phyloP scores from a whole-genome alignment of 2,888 invertebrate genomes.

The Muschampia plurimacula region DNA sequence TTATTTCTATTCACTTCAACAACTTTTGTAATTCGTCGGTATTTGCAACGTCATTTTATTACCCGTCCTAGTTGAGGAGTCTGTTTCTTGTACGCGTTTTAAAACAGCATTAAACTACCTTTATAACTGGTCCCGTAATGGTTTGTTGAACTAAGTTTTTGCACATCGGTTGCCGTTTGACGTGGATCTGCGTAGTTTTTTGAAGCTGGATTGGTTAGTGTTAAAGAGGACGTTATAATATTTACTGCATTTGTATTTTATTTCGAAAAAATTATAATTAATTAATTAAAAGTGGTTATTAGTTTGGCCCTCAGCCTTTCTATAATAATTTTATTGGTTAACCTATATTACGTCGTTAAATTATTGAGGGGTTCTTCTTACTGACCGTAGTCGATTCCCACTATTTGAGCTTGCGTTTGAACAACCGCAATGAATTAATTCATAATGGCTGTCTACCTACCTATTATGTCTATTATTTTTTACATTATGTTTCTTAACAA shows the following conservation, averaged over 20 bases:
- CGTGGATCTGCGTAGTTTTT: conserved; percentile 54
- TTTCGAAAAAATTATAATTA: too few species aligned
- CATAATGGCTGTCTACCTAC: too few species aligned
- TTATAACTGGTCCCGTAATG: conserved; percentile 41
- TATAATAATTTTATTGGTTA: too few species aligned
- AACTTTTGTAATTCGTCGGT: conserved; percentile 9
- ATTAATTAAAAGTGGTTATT: too few species aligned
- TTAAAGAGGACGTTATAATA: conserved; percentile 21
- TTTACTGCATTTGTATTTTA: not conserved
- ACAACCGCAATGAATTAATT: too few species aligned
- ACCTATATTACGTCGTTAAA: too few species aligned
- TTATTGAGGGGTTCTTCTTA: too few species aligned
- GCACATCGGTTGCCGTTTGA: conserved; percentile 62
- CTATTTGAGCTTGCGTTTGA: too few species aligned
- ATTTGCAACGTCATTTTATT: conserved; percentile 14
- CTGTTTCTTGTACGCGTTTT: not conserved
- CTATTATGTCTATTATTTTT: too few species aligned
- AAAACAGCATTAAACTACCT: not conserved
- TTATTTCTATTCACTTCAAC: not conserved
- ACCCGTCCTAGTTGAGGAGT: not conserved
- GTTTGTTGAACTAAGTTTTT: conserved; percentile 76
- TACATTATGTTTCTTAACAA: too few species aligned
- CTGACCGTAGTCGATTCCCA: too few species aligned
- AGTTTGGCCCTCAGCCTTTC: not conserved
- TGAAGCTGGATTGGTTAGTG: conserved; percentile 40